Evolutionary conservation across 2,113 vertebrate genomes (phyloP), one percentile per base, ranked within the genome.

Genomic region (Haemorhous mexicanus): DNA sequence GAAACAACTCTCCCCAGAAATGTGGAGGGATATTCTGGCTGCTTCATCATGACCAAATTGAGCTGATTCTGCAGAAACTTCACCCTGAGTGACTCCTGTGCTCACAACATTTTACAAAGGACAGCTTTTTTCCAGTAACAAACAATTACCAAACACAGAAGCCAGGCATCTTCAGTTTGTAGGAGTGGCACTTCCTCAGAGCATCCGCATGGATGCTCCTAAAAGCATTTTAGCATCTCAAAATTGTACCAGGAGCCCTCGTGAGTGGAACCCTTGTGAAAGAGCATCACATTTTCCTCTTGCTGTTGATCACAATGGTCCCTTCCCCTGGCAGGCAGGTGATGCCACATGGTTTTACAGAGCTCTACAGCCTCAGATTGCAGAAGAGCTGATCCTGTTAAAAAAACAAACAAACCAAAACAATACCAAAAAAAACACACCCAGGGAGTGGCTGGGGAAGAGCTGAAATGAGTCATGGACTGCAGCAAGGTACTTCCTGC

Each of bases 401-500:
- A 39, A 44, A 75, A 66, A 58, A 16, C 5, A 74, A 84, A 44
- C 21, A 37, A 86, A 77, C 61, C 12, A 50, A 59, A 69, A 46
- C 11, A 32, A 89, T 94, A n/a, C 10, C 30, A 16, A 35, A 35
- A 58, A 59, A 49, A 91, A 68, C 96, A 96, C 95, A 89, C 94
- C 95, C 97, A 97, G 90, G 97, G 97, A 96, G 96, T 44, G 94
- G 96, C 93, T 85, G 67, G 46, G 56, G 68, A 89, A 92, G 80
- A 94, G 88, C 37, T 35, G 11, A 61, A 94, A 86, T 98, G 96
- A 98, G 92, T 98, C 97, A 98, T 7, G 50, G 73, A 95, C 96
- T 96, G 95, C 96, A 98, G 95, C 74, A 97, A 98, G 96, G 96
- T 37, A 64, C 81, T 97, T 97, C 93, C 93, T 97, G 94, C 94